Evolutionary conservation across 2,888 invertebrate species (phyloP).

Genomic region (Alviniconcha strummeri): DNA sequence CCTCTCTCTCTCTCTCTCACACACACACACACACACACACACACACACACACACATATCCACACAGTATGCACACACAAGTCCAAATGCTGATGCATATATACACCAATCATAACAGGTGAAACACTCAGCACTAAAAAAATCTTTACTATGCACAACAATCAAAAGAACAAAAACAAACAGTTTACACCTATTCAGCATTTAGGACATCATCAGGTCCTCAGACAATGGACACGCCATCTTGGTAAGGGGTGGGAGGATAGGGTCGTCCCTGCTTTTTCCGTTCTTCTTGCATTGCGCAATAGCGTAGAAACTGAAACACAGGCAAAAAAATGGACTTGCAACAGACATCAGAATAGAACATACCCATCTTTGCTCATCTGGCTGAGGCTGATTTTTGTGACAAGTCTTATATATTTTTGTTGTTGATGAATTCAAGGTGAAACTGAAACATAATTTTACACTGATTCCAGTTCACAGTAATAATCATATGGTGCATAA

Average conservation of each 20-base stretch:
- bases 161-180: not conserved
- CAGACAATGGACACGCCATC: constrained; percentile 27
- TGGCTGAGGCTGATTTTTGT: no score
- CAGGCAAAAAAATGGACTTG: not conserved
- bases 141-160: not conserved
- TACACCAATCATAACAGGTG: not conserved
- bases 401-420: not conserved
- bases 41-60: constrained; percentile 4
- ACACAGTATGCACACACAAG: not conserved
- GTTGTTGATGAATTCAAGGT: not conserved
- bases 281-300: constrained; percentile 44
- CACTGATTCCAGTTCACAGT: not conserved
- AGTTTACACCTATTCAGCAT: not conserved
- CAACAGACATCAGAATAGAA: no score
- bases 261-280: constrained; percentile 42
- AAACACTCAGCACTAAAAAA: not conserved
- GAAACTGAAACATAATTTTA: not conserved
- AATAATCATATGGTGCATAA: no score
- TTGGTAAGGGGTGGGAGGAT: constrained; percentile 30
- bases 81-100: not conserved
- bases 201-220: not conserved
- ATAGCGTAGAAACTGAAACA: constrained; percentile 41
- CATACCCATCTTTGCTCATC: no score
- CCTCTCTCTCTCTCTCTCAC: constrained; percentile 14
- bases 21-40: constrained; percentile 6